phyloP scores from a whole-genome alignment of 2,888 invertebrate species.

The Andrena marginata region DNA sequence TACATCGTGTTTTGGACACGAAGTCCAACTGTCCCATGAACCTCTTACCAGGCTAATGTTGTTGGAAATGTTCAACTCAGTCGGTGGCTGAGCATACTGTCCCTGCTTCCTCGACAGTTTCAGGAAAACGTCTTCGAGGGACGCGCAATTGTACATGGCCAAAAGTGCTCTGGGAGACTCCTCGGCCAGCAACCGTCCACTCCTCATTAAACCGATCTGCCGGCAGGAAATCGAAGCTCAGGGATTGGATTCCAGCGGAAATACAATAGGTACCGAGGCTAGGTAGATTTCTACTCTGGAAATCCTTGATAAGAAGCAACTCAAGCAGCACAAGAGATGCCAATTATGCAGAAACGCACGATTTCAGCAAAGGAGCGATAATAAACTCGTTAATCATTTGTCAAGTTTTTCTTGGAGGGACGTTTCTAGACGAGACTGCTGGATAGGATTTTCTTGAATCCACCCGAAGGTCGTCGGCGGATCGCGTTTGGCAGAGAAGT shows the following conservation, averaged over 20 bases:
- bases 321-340: too few species aligned
- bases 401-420: not conserved
- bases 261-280: too few species aligned
- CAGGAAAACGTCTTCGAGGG: constrained; percentile 96
- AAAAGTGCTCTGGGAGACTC: constrained; percentile 94
- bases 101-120: constrained; percentile 93
- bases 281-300: too few species aligned
- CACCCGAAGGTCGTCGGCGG: not conserved
- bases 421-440: not conserved
- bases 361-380: not conserved
- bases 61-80: constrained; percentile 89
- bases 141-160: constrained; percentile 93
- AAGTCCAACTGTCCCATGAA: not conserved
- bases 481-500: not conserved
- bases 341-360: too few species aligned
- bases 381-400: not conserved
- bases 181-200: constrained; percentile 95
- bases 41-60: constrained; percentile 90
- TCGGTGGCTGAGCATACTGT: constrained; percentile 78
- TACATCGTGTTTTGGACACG: not conserved
- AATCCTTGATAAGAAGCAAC: too few species aligned
- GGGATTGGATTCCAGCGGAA: not conserved
- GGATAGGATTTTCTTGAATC: not conserved
- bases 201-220: constrained; percentile 97
- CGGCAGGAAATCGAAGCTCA: not conserved